These are phyloP conservation scores for Gadopsis bispinosus DNA, from an alignment of 2,797 vertebrate species.

Conservation along the genomic window DNA sequence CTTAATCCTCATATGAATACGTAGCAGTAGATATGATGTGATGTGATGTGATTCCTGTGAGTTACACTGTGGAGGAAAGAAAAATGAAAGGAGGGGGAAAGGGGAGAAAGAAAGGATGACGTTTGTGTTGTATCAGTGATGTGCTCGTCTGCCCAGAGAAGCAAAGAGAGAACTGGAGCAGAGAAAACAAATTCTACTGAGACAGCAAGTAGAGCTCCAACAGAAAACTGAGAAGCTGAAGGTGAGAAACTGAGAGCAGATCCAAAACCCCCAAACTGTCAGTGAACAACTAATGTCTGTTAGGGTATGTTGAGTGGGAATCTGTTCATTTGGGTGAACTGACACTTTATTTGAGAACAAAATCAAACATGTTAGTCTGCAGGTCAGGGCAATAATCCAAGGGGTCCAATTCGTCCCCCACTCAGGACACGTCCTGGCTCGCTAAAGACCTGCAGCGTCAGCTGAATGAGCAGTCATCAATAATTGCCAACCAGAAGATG, in stretches of 20 bases:
- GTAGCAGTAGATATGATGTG: background rate
- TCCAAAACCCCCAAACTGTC: background rate
- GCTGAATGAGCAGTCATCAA: slow-evolving; percentile 79
- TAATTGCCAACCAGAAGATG: slow-evolving; percentile 57
- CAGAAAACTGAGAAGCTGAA: slow-evolving; percentile 34
- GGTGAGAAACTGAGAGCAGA: slow-evolving; percentile 39
- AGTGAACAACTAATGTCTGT: background rate
- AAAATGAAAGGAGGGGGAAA: background rate
- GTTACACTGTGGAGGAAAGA: background rate
- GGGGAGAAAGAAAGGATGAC: slow-evolving; percentile 54
- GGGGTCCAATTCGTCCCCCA: background rate
- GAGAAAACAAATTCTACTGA: slow-evolving; percentile 80
- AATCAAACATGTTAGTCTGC: background rate
- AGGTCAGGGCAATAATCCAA: background rate
- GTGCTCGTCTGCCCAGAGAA: slow-evolving; percentile 72
- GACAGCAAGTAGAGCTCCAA: slow-evolving; percentile 80
- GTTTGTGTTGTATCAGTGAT: slow-evolving; percentile 25
- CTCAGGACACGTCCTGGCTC: slow-evolving; percentile 1
- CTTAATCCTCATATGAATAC: background rate
- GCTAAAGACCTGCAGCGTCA: slow-evolving; percentile 60
- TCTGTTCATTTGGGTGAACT: background rate
- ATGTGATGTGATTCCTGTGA: background rate
- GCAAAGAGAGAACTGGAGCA: slow-evolving; percentile 68
- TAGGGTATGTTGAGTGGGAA: background rate
- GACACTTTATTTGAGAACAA: slow-evolving; percentile 2